A percentile compares a stretch with the other conserved stretches of the same genome.
Conservation (phyloP, 2,113 vertebrate genomes). For the Bothrops jararaca region DNA sequence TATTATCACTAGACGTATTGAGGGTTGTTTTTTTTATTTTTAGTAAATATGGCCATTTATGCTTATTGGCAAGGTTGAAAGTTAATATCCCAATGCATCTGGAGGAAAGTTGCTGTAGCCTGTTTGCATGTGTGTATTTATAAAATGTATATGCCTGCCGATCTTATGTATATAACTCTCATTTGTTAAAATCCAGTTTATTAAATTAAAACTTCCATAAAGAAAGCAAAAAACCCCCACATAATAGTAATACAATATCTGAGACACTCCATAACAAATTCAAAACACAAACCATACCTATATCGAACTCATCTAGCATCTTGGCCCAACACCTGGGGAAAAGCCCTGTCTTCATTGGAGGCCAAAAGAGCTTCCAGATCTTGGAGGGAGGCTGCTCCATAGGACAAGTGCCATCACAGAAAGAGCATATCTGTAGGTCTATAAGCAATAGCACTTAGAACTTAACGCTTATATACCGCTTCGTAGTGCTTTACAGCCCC, state of each 20-base stretch:
- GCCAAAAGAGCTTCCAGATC: not conserved
- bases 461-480: no score
- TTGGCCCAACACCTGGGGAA: not conserved
- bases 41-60: not conserved
- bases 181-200: not conserved
- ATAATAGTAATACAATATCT: not conserved
- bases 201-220: not conserved
- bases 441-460: not conserved
- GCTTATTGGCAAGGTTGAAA: not conserved
- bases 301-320: not conserved
- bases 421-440: not conserved
- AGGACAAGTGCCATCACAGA: not conserved
- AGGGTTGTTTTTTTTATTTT: not conserved
- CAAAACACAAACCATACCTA: not conserved
- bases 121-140: not conserved
- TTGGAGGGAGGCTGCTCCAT: not conserved
- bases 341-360: not conserved
- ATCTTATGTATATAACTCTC: not conserved
- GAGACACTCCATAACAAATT: not conserved
- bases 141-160: not conserved
- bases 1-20: not conserved
- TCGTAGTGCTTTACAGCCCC: no score
- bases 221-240: not conserved
- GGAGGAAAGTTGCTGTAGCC: not conserved
- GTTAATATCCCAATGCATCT: not conserved